Base-by-base conservation (phyloP, 2,113 vertebrate species). In the Ceratotherium simum region DNA sequence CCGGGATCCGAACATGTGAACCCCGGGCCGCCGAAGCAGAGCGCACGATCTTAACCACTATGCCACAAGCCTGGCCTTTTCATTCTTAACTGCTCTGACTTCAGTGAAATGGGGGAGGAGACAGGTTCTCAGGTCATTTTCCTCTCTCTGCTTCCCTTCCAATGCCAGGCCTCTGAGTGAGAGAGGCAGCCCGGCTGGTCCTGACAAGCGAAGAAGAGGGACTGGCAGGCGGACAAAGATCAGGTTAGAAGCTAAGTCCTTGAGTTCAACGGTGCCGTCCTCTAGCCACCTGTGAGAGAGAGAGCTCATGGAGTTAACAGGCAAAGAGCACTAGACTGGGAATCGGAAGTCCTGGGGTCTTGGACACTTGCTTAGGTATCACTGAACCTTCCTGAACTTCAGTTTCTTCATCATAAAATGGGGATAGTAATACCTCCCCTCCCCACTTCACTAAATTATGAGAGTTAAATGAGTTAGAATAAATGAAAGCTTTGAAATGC, bases 321-420 rank as follows among this genome's bases (percentile, higher is more conserved):
- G 33, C 20, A 16, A 21, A 62, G 65, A 70, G 39, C n/a, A 1
- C 21, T 18, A 73, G 64, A 7, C 64, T 29, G n/a, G 64, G 25
- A 81, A n/a, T 27, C 51, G 9, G 17, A 91, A 31, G 64, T 46
- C 46, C 42, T 39, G 13, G 36, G 4, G 10, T 87, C 89, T 58
- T 8, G 75, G 64, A 46, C n/a, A 31, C 58, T 86, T 17, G n/a
- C n/a, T 65, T 67, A 36, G 14, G 6, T 39, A 36, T 56, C 79
- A 17, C 16, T 17, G 27, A 54, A 58, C 31, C 31, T 94, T 83
- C n/a, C 25, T 13, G 36, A 81, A 67, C n/a, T 54, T 95, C 11
- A 56, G 25, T 91, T 82, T 91, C 69, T 82, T 60, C 69, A 65
- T 51, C 89, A 20, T 78, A 91, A 84, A 90, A 56, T 46, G 72